Conservation (phyloP, 1,140 invertebrate species). For the Papilio polyxenes region DNA sequence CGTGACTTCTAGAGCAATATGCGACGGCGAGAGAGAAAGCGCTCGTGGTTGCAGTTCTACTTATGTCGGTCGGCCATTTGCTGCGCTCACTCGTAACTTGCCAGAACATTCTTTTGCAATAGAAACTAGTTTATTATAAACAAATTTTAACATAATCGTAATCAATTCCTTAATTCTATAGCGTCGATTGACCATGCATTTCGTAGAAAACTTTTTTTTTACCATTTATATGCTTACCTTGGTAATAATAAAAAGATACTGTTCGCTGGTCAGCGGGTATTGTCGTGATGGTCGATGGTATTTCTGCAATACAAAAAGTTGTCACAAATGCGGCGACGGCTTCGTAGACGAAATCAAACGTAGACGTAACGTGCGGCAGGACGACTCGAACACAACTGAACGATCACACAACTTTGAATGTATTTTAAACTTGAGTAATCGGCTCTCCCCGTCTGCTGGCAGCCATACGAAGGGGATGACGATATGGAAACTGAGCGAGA, state of each 20-base stretch:
- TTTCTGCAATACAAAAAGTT: conserved; percentile 65
- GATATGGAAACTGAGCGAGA: conserved; percentile 60
- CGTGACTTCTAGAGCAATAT: conserved; percentile 36
- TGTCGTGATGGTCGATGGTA: conserved; percentile 38
- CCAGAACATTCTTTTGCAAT: conserved; percentile 50
- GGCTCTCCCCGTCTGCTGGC: conserved; percentile 62
- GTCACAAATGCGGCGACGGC: conserved; percentile 62
- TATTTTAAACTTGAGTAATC: conserved; percentile 77
- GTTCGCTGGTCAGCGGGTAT: conserved; percentile 29
- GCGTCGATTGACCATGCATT: conserved; percentile 29
- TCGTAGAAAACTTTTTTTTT: conserved; percentile 26
- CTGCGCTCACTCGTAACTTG: conserved; percentile 46
- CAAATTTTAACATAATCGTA: not conserved
- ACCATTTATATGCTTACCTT: conserved; percentile 37
- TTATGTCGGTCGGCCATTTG: conserved; percentile 72
- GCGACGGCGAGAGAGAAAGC: conserved; percentile 69
- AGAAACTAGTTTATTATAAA: conserved; percentile 38
- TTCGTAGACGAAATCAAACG: conserved; percentile 49
- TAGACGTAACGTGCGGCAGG: conserved; percentile 53
- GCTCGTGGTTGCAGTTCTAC: conserved; percentile 51
- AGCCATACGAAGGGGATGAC: conserved; percentile 52
- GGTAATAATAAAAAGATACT: conserved; percentile 16
- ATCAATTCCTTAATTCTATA: conserved; percentile 33
- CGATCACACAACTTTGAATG: conserved; percentile 59
- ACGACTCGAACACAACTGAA: conserved; percentile 72